Conservation (phyloP, 2,888 invertebrate species). For the Sturmia bella region DNA sequence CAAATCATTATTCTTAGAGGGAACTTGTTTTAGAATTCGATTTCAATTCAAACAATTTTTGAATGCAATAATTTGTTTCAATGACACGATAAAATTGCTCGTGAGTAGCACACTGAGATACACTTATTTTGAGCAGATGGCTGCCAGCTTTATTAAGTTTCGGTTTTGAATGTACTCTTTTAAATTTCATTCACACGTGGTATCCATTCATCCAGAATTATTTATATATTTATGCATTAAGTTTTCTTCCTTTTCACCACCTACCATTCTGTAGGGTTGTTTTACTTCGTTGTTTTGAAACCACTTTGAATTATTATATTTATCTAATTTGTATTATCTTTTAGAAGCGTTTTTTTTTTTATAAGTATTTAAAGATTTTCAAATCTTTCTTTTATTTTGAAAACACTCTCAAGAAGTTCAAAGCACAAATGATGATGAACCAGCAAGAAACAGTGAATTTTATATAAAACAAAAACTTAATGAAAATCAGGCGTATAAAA, state of each 20-base stretch:
- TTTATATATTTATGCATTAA: too few relatives aligned
- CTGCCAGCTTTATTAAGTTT: neutral
- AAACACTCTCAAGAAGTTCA: constrained; percentile 78
- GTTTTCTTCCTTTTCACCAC: constrained; percentile 36
- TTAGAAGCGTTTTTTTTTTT: constrained; percentile 42
- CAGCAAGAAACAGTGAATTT: constrained; percentile 79
- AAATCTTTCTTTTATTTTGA: constrained; percentile 10
- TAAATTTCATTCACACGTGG: neutral
- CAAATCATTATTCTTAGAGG: too few relatives aligned
- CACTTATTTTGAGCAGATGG: too few relatives aligned
- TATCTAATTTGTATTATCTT: constrained; percentile 27
- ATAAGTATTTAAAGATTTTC: neutral
- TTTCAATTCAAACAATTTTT: too few relatives aligned
- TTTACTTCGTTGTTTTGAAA: constrained; percentile 4
- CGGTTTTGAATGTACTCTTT: neutral
- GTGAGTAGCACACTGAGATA: too few relatives aligned
- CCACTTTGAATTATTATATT: constrained; percentile 18
- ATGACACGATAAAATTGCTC: too few relatives aligned
- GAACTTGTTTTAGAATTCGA: too few relatives aligned
- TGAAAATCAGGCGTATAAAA: constrained; percentile 55
- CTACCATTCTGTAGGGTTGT: constrained; percentile 70
- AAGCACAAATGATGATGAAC: constrained; percentile 81
- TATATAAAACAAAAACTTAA: constrained; percentile 73
- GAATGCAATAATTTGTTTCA: too few relatives aligned
- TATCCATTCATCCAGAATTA: too few relatives aligned